A percentile compares a stretch with the other conserved stretches of the same genome.
phyloP scores from a whole-genome alignment of 2,797 vertebrate genomes.

The Xiphophorus birchmanni region DNA sequence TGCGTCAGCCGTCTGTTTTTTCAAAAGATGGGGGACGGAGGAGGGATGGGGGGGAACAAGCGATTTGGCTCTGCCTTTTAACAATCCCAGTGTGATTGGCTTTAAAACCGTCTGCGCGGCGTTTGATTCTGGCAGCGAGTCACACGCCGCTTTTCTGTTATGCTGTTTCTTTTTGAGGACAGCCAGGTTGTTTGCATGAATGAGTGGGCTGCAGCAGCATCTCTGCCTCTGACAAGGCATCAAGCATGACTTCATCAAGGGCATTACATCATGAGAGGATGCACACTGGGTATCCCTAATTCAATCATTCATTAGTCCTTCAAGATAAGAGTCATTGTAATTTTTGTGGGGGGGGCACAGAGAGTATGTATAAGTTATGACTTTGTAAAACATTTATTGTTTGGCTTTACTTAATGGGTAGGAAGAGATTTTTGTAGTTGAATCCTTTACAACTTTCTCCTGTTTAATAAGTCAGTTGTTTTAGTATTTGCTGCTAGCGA shows the following conservation, averaged over 20 bases:
- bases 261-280: constrained; percentile 55
- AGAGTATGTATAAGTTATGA: not conserved
- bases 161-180: constrained; percentile 65
- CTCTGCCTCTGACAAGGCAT: constrained; percentile 66
- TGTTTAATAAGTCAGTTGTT: not conserved
- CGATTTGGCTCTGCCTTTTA: constrained; percentile 41
- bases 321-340: constrained; percentile 6
- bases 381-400: not conserved
- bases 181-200: constrained; percentile 66
- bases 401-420: not conserved
- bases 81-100: constrained; percentile 50
- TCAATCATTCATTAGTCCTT: constrained; percentile 30
- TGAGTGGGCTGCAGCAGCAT: constrained; percentile 60
- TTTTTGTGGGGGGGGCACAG: not conserved
- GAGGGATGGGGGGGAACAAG: constrained; percentile 17
- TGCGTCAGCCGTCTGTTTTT: constrained; percentile 33
- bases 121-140: constrained; percentile 50
- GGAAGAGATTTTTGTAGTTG: not conserved
- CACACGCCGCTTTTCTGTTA: constrained; percentile 35
- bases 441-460: not conserved
- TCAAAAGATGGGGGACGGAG: not conserved
- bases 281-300: constrained; percentile 45
- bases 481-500: not conserved
- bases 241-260: constrained; percentile 64
- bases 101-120: constrained; percentile 54